These are phyloP conservation scores for Pachycephala philippinensis DNA, from an alignment of 2,113 vertebrate genomes.

Conservation along the genomic window DNA sequence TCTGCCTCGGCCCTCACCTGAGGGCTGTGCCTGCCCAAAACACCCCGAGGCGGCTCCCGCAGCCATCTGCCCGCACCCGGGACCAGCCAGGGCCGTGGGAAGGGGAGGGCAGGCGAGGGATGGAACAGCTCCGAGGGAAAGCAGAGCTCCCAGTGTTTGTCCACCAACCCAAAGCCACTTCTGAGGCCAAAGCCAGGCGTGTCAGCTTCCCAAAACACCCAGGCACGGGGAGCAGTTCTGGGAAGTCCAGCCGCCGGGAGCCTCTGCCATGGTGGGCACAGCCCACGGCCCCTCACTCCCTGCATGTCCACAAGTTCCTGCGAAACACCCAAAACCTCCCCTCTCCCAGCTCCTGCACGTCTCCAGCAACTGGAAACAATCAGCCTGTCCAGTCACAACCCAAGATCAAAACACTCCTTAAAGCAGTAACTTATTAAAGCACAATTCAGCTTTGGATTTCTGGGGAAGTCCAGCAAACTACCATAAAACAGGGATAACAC, in stretches of 20 bases:
- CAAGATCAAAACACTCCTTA: background rate
- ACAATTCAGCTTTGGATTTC: background rate
- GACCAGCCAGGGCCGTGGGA: fast-evolving
- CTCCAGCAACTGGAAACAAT: background rate
- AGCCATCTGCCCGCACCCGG: fast-evolving
- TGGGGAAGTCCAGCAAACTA: background rate
- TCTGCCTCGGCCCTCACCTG: background rate
- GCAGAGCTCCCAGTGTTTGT: background rate
- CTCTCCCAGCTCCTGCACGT: background rate
- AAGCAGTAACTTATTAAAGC: background rate
- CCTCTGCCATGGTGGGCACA: background rate
- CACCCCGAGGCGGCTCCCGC: fast-evolving
- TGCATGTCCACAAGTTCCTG: background rate
- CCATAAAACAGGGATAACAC: background rate
- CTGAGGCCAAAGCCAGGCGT: background rate
- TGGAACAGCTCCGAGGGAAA: background rate
- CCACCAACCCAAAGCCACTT: background rate
- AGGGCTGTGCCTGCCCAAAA: background rate
- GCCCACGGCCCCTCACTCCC: background rate
- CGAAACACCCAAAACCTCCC: background rate
- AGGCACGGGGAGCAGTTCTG: background rate
- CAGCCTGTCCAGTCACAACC: background rate
- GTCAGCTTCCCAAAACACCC: background rate
- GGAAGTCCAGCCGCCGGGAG: background rate
- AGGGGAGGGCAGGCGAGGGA: background rate